Evolutionary conservation across 2,797 vertebrate species (phyloP).

Genomic region (Tenualosa ilisha): DNA sequence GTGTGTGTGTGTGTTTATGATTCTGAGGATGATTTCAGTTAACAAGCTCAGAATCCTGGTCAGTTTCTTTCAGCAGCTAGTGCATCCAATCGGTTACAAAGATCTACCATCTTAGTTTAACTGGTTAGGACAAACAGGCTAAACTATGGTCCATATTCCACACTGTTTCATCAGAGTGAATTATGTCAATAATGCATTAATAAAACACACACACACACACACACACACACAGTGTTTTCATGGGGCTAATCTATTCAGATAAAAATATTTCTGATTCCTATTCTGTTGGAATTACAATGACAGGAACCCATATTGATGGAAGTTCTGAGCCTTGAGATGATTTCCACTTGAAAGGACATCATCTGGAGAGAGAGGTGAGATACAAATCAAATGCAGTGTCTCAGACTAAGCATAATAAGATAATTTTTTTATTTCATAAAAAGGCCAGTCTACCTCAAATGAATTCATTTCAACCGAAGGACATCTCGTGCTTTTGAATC

Average conservation of each 20-base stretch:
- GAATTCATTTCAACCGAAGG: neutral
- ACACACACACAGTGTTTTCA: neutral
- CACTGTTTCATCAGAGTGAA: neutral
- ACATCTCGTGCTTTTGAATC: neutral
- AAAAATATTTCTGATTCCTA: neutral
- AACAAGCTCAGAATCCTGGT: neutral
- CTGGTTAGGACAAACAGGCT: neutral
- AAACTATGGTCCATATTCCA: neutral
- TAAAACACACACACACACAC: neutral
- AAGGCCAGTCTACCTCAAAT: neutral
- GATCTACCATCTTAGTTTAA: neutral
- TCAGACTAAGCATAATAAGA: neutral
- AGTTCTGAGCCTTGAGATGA: neutral
- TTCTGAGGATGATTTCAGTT: neutral
- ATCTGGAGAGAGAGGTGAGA: neutral
- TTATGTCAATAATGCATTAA: neutral
- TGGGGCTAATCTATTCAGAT: neutral
- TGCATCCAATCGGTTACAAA: neutral
- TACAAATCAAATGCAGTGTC: neutral
- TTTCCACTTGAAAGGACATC: neutral
- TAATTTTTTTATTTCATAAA: neutral
- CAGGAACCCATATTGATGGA: neutral
- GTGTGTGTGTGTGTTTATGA: neutral
- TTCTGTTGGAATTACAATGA: neutral
- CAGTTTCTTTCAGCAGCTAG: neutral